Conservation (phyloP, 2,888 invertebrate genomes). For the Argynnis bischoffii region DNA sequence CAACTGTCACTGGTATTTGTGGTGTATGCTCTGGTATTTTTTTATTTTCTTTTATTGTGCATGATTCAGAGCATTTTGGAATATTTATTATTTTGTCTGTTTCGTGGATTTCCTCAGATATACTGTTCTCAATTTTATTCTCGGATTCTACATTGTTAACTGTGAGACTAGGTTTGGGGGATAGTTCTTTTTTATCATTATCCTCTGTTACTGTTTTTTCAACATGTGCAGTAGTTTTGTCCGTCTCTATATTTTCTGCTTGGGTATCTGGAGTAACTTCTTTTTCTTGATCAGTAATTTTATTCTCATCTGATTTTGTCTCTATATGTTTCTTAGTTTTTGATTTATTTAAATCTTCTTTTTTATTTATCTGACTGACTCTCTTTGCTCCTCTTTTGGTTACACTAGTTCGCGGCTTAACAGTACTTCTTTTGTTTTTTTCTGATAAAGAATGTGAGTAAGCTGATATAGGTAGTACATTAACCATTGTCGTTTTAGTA, state of each 20-base stretch:
- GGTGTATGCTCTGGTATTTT: constrained; percentile 19
- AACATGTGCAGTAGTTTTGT: not conserved
- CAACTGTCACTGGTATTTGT: constrained; percentile 25
- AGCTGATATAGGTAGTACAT: constrained; percentile 77
- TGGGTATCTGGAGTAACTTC: not conserved
- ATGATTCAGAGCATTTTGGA: constrained; percentile 22
- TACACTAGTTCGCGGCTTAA: constrained; percentile 50
- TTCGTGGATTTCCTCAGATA: not conserved
- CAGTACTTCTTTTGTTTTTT: constrained; percentile 60
- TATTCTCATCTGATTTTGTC: not conserved
- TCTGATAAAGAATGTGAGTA: constrained; percentile 72
- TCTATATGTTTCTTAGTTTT: not conserved
- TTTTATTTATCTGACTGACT: constrained; percentile 5
- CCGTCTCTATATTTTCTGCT: constrained; percentile 6
- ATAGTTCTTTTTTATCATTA: constrained; percentile 16
- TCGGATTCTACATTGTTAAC: constrained; percentile 11
- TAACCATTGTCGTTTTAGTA: constrained; percentile 78
- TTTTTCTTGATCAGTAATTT: not conserved
- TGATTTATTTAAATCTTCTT: not conserved
- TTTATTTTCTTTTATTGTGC: constrained; percentile 23
- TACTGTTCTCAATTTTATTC: constrained; percentile 21
- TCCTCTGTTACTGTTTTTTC: constrained; percentile 3
- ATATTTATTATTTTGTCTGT: constrained; percentile 2
- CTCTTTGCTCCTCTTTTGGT: constrained; percentile 43
- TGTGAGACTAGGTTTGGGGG: not conserved